These are phyloP conservation scores for Vanessa atalanta DNA, from an alignment of 1,140 invertebrate species.

Conservation along the genomic window DNA sequence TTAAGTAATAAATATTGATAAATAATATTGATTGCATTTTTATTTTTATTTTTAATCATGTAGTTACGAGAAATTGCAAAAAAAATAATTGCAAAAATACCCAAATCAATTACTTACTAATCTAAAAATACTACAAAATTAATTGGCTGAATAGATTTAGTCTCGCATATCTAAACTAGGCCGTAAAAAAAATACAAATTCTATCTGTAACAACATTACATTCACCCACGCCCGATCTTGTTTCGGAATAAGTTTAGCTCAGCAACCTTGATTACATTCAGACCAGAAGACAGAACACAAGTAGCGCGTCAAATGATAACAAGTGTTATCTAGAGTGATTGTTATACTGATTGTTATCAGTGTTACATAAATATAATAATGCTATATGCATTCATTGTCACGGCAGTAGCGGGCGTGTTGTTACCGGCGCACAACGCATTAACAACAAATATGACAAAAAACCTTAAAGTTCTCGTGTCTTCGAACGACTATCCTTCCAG, in stretches of 20 bases:
- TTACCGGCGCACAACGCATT: constrained; percentile 43
- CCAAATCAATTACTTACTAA: neutral
- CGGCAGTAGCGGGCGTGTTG: constrained; percentile 39
- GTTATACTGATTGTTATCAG: constrained; percentile 32
- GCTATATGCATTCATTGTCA: constrained; percentile 38
- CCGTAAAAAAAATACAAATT: neutral
- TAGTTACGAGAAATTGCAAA: neutral
- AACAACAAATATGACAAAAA: constrained; percentile 59
- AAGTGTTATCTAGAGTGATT: constrained; percentile 12
- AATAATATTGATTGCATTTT: no score
- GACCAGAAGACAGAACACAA: neutral
- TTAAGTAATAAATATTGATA: no score
- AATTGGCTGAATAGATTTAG: neutral
- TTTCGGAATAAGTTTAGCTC: neutral
- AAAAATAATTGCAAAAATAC: neutral
- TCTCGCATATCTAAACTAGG: neutral
- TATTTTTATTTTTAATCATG: no score
- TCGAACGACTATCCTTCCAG: constrained; percentile 72
- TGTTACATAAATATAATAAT: constrained; percentile 41
- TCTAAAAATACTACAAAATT: neutral
- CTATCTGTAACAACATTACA: neutral
- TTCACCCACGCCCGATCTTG: neutral
- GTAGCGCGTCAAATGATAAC: constrained; percentile 10
- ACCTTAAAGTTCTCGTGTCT: constrained; percentile 74
- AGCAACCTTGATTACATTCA: constrained; percentile 3